Conservation (phyloP, 2,113 vertebrate genomes). For the Archocentrus centrarchus region DNA sequence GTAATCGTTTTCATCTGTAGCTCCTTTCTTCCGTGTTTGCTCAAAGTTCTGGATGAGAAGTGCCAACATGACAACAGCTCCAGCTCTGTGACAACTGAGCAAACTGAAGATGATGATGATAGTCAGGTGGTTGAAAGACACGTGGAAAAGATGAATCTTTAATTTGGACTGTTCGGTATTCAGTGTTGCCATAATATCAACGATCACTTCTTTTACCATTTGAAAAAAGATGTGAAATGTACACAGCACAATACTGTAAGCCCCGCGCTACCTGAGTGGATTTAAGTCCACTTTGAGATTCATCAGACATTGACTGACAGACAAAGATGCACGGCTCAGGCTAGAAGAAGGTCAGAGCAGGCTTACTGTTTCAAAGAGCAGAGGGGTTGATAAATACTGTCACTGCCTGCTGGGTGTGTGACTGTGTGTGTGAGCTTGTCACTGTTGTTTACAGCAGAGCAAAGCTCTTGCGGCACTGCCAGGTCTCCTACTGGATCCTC, state of each 20-base stretch:
- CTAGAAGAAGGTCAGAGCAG: slow-evolving; percentile 1
- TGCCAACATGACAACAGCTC: background rate
- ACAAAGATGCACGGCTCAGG: background rate
- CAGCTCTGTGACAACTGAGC: background rate
- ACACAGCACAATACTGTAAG: no score
- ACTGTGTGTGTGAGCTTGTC: slow-evolving; percentile 2
- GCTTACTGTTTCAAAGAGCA: slow-evolving; percentile 33
- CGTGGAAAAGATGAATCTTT: background rate
- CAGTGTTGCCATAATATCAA: no score
- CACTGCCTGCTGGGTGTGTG: slow-evolving; percentile 13
- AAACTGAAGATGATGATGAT: background rate
- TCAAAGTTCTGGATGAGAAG: background rate
- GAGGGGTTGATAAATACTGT: slow-evolving; percentile 37
- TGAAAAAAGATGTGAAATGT: no score
- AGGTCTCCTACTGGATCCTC: background rate
- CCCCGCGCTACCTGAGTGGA: no score
- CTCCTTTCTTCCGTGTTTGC: background rate
- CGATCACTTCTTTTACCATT: no score
- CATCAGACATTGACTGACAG: background rate
- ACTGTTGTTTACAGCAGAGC: slow-evolving; percentile 51
- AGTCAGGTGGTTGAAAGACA: background rate
- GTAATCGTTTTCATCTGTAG: background rate
- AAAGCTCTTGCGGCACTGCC: slow-evolving; percentile 42
- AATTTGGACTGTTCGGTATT: no score
- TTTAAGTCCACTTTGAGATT: no score